Base-by-base conservation (phyloP, 2,888 invertebrate species). In the Furcula furcula region DNA sequence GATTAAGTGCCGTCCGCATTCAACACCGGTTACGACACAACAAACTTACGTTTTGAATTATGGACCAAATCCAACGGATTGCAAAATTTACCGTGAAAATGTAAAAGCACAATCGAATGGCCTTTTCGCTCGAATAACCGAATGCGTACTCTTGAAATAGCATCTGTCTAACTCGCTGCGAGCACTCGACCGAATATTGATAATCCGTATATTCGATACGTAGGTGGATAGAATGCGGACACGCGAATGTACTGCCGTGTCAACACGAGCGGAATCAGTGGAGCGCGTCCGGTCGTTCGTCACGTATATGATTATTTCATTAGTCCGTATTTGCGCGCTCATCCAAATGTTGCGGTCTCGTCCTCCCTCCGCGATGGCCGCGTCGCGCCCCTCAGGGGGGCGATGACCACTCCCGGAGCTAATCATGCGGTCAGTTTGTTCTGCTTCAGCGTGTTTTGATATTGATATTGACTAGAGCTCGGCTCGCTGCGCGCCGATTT, bases 291-390 rank as follows among this genome's bases (percentile, higher is more conserved):
- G 74, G 70, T 69, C 69, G 79, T 67, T 76, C 80, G 76, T 79
- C 85, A 84, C 84, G 83, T 85, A 84, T 88, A 86, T 87, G 87
- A 88, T 88, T 88, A 88, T 88, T 88, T 87, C 87, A 87, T 88
- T 87, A 88, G 84, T 76, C 75, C 75, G 79, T 82, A 82, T 85
- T 87, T 83, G 87, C 79, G 75, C 79, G 78, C 75, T 80, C 82
- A 76, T 85, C 83, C 83, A 77, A 83, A 85, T 77, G 78, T 77
- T 72, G 80, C 75, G 75, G 70, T 68, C n/a, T n/a, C 50, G 43
- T 50, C 57, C 58, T 49, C 48, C 51, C 51, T 40, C n/a, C 48
- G 31, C 42, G 27, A 28, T 34, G 34, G 42, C 36, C 37, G 48
- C 31, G 39, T 38, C 40, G 37, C 49, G 39, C 50, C 46, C 45